Percentiles rank a stretch among this genome's conserved stretches.
These are phyloP conservation scores for Drosophila gaucha DNA, from an alignment of 2,888 invertebrate species.

Conservation along the genomic window DNA sequence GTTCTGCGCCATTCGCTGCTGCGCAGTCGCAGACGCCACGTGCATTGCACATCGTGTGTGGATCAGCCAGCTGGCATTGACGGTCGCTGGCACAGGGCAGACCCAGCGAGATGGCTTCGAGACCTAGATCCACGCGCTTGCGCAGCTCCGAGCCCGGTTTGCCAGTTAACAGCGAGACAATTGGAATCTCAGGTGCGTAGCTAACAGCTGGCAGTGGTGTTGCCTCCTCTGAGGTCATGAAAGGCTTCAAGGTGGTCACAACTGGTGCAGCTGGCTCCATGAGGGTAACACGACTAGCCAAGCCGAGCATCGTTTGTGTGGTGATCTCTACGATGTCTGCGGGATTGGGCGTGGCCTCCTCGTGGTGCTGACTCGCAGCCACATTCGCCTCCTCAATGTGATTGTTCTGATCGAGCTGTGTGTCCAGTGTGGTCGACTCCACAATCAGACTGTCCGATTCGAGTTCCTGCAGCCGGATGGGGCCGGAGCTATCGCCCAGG, in stretches of 20 bases:
- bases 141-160: slow-evolving; percentile 80
- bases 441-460: slow-evolving; percentile 81
- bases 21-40: slow-evolving; percentile 90
- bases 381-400: slow-evolving; percentile 44
- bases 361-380: slow-evolving; percentile 24
- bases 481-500: slow-evolving; percentile 56
- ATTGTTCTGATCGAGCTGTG: slow-evolving; percentile 46
- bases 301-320: slow-evolving; percentile 83
- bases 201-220: slow-evolving; percentile 64
- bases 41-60: slow-evolving; percentile 89
- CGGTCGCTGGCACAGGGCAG: slow-evolving; percentile 90
- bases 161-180: slow-evolving; percentile 29
- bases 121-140: slow-evolving; percentile 84
- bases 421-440: slow-evolving; percentile 75
- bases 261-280: slow-evolving; percentile 85
- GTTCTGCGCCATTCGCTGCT: slow-evolving; percentile 86
- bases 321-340: slow-evolving; percentile 82
- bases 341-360: slow-evolving; percentile 76
- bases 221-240: slow-evolving; percentile 68
- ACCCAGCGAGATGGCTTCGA: slow-evolving; percentile 89
- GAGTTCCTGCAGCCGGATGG: slow-evolving; percentile 69
- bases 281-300: slow-evolving; percentile 84
- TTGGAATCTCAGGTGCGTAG: slow-evolving; percentile 28
- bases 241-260: slow-evolving; percentile 76
- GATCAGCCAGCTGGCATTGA: slow-evolving; percentile 93